Evolutionary conservation across 2,888 invertebrate genomes (phyloP), one percentile per base, ranked within the genome.

Genomic region (Azorinus chamasolen): DNA sequence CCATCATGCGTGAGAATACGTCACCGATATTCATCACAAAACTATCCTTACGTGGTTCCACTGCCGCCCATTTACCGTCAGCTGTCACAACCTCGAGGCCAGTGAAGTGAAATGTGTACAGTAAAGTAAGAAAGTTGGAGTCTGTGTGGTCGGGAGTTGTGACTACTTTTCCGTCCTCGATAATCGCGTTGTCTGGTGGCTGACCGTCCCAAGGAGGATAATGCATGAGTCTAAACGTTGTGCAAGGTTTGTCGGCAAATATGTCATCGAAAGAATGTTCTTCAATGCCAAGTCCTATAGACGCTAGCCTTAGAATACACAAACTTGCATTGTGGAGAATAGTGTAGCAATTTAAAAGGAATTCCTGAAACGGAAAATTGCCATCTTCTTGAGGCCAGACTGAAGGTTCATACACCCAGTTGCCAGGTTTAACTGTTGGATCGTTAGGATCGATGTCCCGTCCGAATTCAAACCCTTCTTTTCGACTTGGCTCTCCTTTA

Each of bases 21-120:
- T 87, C 87, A 1, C 86, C 86, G 32, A 87, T 86, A 58, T 87
- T 87, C 83, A 87, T 84, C 37, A 87, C 84, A 0, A 86, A 76
- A 24, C 83, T 83, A 16, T 73, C 66, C 1, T 83, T 84, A 14
- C 84, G 71, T 8, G 79, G 77, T 25, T 82, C 72, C 5, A 87
- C 83, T 14, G 66, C 83, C 18, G 71, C 24, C 87, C 87, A 87
- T 27, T 75, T 54, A 4, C 76, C 83, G 10, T 77, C 70, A 4
- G 65, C 69, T 10, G 48, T 53, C 25, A 61, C 46, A 1, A 87
- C 73, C 61, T 87, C 83, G 5, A 86, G 68, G 0, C 87, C 87
- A 24, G 63, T 66, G 53, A 80, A 85, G 55, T 82, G 41, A 48
- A 86, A 87, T 0, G 82, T 79, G 3, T 76, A 57, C 8, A 86